phyloP scores from a whole-genome alignment of 2,888 invertebrate species.

The Zhuqinia jingwanae region DNA sequence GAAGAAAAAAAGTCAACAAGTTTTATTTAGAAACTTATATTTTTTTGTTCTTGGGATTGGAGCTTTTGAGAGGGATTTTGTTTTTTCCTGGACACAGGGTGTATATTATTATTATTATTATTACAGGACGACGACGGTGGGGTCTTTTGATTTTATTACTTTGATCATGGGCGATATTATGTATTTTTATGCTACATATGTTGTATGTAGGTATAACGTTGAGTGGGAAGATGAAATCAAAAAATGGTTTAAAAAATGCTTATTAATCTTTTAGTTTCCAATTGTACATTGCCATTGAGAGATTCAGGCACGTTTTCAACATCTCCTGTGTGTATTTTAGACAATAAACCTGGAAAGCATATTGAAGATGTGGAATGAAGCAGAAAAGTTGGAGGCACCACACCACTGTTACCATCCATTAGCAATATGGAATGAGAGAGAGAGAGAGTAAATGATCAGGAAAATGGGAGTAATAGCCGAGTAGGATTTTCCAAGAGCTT shows the following conservation, averaged over 20 bases:
- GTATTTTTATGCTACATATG: no score
- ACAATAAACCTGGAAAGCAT: slow-evolving; percentile 32
- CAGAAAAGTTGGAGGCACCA: no score
- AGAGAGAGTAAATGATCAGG: slow-evolving; percentile 17
- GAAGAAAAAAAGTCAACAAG: slow-evolving; percentile 15
- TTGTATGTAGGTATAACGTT: no score
- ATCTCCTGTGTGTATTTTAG: background rate
- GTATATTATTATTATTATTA: background rate
- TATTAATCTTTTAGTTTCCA: slow-evolving; percentile 8
- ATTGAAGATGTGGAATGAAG: background rate
- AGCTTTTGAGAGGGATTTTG: no score
- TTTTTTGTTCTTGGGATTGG: no score
- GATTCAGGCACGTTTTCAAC: background rate
- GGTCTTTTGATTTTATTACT: no score
- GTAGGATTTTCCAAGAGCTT: slow-evolving; percentile 31
- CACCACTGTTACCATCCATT: background rate
- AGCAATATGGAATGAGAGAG: no score
- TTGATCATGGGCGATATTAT: no score
- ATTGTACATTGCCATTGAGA: background rate
- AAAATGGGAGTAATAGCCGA: slow-evolving; percentile 30
- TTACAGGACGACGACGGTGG: background rate
- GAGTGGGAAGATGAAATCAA: background rate
- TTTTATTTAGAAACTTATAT: background rate
- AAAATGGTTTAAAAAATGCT: slow-evolving; percentile 8
- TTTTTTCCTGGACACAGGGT: background rate